Evolutionary conservation across 1,140 invertebrate species (phyloP), one percentile per base, ranked within the genome.

Genomic region (Campoletis sonorensis): DNA sequence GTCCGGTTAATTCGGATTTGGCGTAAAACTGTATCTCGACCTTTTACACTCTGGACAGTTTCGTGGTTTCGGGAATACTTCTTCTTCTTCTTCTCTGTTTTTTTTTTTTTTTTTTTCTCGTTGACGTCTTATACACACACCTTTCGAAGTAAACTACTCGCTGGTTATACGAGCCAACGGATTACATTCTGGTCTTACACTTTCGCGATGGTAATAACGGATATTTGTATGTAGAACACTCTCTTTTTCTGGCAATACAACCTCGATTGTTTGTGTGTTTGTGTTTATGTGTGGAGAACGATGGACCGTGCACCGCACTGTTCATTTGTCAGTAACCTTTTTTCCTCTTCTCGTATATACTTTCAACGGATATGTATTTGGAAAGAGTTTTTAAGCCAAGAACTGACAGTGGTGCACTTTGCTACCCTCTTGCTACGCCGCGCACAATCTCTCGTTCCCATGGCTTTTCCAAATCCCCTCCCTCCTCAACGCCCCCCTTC

Each of bases 41-140:
- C 18, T 58, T 58, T 58, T 58, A 58, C n/a, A n/a, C 21, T 58
- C 18, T 4, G 16, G 54, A 18, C 21, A 58, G 40, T 45, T n/a
- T n/a, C n/a, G n/a, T n/a, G n/a, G n/a, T n/a, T n/a, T n/a, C n/a
- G n/a, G n/a, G n/a, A n/a, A n/a, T n/a, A n/a, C n/a, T n/a, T n/a
- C n/a, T n/a, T n/a, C n/a, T n/a, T n/a, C n/a, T n/a, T n/a, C n/a
- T n/a, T n/a, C n/a, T n/a, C n/a, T n/a, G n/a, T n/a, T n/a, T n/a
- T n/a, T n/a, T n/a, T n/a, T n/a, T n/a, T n/a, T n/a, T n/a, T n/a
- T n/a, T n/a, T n/a, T 11, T 5, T 45, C 5, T 45, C 21, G 54
- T 58, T n/a, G 54, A 58, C 54, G 54, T 58, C 54, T 58, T 58
- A 58, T 58, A 45, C n/a, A n/a, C n/a, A n/a, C n/a, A n/a, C 8